Evolutionary conservation across 2,797 vertebrate genomes (phyloP).

Genomic region (Anguilla megastoma): DNA sequence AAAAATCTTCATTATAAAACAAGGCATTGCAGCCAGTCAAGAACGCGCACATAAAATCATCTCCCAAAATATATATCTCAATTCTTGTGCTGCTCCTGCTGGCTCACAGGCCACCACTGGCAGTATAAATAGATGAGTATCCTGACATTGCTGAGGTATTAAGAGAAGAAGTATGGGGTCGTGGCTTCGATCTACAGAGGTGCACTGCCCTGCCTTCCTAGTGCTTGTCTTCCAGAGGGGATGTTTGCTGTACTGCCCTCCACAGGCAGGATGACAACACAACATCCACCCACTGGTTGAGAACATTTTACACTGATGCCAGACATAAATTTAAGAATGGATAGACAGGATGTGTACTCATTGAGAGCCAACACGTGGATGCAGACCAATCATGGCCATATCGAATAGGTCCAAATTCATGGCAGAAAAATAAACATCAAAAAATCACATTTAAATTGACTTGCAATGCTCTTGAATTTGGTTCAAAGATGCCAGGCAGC

Average conservation of each 20-base stretch:
- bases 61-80: slow-evolving; percentile 56
- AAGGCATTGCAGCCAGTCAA: slow-evolving; percentile 48
- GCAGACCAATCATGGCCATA: neutral
- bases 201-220: slow-evolving; percentile 1
- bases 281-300: neutral
- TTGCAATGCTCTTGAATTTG: neutral
- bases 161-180: slow-evolving; percentile 51
- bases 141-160: slow-evolving; percentile 63
- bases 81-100: slow-evolving; percentile 53
- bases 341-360: neutral
- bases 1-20: slow-evolving; percentile 61
- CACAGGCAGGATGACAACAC: neutral
- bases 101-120: slow-evolving; percentile 63
- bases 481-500: neutral
- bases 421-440: neutral
- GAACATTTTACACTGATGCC: neutral
- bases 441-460: neutral
- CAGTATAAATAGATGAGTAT: slow-evolving; percentile 64
- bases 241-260: neutral
- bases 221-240: neutral
- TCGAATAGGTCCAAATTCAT: neutral
- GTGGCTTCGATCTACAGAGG: slow-evolving; percentile 31
- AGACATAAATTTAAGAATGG: neutral
- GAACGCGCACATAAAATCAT: slow-evolving; percentile 45
- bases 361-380: neutral